phyloP scores from a whole-genome alignment of 2,797 vertebrate species.

The Helostoma temminkii region DNA sequence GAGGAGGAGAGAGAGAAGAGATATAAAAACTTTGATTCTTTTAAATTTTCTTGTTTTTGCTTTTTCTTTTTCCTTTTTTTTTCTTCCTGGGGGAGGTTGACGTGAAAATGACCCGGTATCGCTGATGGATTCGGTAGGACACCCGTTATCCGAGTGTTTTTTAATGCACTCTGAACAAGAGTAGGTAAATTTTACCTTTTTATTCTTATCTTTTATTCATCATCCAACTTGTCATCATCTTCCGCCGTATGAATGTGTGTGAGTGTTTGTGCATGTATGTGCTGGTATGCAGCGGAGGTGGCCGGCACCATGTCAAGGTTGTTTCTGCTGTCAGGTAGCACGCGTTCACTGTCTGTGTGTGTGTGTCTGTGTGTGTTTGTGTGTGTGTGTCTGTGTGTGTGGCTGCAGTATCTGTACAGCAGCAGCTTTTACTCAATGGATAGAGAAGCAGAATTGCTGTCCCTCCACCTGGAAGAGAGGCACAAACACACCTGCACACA shows the following conservation, averaged over 20 bases:
- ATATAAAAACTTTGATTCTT: constrained; percentile 91
- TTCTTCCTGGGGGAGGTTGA: constrained; percentile 85
- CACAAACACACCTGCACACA: constrained; percentile 17
- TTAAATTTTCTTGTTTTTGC: constrained; percentile 55
- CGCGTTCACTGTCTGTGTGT: constrained; percentile 49
- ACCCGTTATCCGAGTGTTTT: constrained; percentile 97
- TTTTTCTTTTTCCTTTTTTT: constrained; percentile 52
- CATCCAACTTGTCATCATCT: constrained; percentile 65
- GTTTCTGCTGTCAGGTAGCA: constrained; percentile 83
- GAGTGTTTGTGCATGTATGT: constrained; percentile 36
- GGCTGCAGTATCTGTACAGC: constrained; percentile 67
- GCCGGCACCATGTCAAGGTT: constrained; percentile 76
- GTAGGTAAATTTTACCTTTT: constrained; percentile 95
- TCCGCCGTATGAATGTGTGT: constrained; percentile 42
- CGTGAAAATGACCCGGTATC: constrained; percentile 91
- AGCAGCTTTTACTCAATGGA: constrained; percentile 64
- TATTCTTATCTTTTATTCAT: constrained; percentile 60
- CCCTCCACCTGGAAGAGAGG: constrained; percentile 64
- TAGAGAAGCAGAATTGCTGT: constrained; percentile 55
- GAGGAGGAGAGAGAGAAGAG: constrained; percentile 71
- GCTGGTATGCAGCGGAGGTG: constrained; percentile 74
- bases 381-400: constrained; percentile 33
- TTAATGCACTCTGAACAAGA: constrained; percentile 99
- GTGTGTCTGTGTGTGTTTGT: constrained; percentile 2
- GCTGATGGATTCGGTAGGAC: constrained; percentile 99